Conservation (phyloP, 2,113 vertebrate species). For the Apistogramma diplotaenia region DNA sequence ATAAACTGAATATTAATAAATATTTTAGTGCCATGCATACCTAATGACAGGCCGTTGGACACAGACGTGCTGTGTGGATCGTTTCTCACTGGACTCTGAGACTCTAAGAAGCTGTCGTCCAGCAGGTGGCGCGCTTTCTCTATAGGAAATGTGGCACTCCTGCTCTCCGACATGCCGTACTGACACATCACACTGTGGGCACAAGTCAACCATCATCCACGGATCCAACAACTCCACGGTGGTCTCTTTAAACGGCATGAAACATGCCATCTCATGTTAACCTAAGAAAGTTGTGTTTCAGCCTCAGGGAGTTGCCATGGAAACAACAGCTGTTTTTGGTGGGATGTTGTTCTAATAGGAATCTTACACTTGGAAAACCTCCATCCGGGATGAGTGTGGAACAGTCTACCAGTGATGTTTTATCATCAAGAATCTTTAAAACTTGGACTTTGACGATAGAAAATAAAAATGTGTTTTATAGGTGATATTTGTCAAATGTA, state of each 20-base stretch:
- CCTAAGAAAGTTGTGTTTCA: no score
- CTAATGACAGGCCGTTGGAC: slow-evolving; percentile 86
- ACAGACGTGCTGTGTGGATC: slow-evolving; percentile 70
- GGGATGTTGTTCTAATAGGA: no score
- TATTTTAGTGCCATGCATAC: slow-evolving; percentile 65
- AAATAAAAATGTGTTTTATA: no score
- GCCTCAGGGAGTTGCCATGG: no score
- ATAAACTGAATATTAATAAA: neutral
- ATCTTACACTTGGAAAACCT: no score
- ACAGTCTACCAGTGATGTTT: no score
- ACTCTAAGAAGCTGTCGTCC: slow-evolving; percentile 95
- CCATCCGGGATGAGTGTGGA: no score
- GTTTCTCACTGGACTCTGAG: slow-evolving; percentile 83
- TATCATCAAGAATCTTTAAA: no score
- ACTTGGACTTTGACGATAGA: no score
- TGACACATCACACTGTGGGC: slow-evolving; percentile 90
- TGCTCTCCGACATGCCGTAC: slow-evolving; percentile 89
- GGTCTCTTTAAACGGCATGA: neutral
- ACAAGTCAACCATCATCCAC: neutral
- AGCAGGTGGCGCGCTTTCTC: slow-evolving; percentile 91
- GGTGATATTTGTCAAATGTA: neutral
- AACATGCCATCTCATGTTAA: no score
- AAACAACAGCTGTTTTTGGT: no score
- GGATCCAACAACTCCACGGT: neutral
- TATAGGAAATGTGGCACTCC: slow-evolving; percentile 89